These are phyloP conservation scores for Steinernema carpocapsae DNA, from an alignment of 2,888 invertebrate species.

Conservation along the genomic window DNA sequence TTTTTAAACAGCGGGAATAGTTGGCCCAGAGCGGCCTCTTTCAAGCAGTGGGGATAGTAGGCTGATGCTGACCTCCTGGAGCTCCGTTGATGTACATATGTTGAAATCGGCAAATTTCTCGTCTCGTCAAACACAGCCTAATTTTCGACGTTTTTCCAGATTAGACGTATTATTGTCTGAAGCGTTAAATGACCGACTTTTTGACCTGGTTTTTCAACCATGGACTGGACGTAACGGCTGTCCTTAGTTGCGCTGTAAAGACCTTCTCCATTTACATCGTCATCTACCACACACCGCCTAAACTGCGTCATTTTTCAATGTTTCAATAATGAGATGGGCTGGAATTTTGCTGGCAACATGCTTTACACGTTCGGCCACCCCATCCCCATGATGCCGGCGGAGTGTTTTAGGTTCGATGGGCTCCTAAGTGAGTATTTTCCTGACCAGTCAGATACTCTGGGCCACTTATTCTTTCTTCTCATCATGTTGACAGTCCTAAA, in stretches of 20 bases:
- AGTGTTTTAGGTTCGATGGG: background rate
- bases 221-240: constrained; percentile 38
- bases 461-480: background rate
- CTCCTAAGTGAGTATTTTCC: background rate
- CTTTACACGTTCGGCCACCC: background rate
- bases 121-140: too few species aligned
- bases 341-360: background rate
- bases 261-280: constrained; percentile 43
- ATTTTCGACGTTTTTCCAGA: too few species aligned
- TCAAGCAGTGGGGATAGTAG: too few species aligned
- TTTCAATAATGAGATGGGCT: background rate
- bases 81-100: too few species aligned
- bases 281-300: constrained; percentile 42
- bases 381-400: background rate
- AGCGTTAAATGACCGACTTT: background rate
- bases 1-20: too few species aligned
- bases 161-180: too few species aligned
- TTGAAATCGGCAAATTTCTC: too few species aligned
- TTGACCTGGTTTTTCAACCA: constrained; percentile 34
- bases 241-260: constrained; percentile 29
- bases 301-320: background rate
- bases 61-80: too few species aligned
- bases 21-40: too few species aligned
- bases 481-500: background rate
- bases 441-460: background rate